Conservation (phyloP, 1,140 invertebrate species). For the Leptinotarsa texana region DNA sequence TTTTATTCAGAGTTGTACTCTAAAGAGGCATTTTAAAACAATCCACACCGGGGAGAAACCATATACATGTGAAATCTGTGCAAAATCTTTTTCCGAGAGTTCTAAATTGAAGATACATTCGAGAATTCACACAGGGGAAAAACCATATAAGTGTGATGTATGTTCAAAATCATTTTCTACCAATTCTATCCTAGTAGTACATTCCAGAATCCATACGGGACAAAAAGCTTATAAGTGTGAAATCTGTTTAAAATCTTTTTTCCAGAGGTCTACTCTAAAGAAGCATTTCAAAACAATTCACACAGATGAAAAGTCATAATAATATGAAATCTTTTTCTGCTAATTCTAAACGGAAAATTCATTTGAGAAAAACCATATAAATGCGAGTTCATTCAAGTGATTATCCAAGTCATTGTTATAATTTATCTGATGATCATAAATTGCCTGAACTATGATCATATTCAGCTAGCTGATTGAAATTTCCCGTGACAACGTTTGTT, state of each 20-base stretch:
- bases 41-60: not conserved
- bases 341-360: not conserved
- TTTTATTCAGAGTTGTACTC: conserved; percentile 60
- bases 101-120: not conserved
- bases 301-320: not conserved
- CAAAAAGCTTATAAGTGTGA: too few relatives aligned
- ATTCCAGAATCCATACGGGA: too few relatives aligned
- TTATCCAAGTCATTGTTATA: too few relatives aligned
- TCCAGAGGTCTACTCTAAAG: conserved; percentile 52
- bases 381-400: too few relatives aligned
- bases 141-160: not conserved
- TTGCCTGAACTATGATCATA: too few relatives aligned
- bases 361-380: not conserved
- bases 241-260: too few relatives aligned
- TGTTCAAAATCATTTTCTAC: too few relatives aligned
- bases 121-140: not conserved
- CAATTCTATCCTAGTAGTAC: too few relatives aligned
- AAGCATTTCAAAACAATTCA: not conserved
- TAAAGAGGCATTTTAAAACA: conserved; percentile 59
- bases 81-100: not conserved
- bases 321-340: not conserved
- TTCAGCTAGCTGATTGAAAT: too few relatives aligned
- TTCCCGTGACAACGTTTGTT: too few relatives aligned
- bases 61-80: not conserved
- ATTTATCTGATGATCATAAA: too few relatives aligned